Base-by-base conservation (phyloP, 1,140 invertebrate genomes). In the Popillia japonica region DNA sequence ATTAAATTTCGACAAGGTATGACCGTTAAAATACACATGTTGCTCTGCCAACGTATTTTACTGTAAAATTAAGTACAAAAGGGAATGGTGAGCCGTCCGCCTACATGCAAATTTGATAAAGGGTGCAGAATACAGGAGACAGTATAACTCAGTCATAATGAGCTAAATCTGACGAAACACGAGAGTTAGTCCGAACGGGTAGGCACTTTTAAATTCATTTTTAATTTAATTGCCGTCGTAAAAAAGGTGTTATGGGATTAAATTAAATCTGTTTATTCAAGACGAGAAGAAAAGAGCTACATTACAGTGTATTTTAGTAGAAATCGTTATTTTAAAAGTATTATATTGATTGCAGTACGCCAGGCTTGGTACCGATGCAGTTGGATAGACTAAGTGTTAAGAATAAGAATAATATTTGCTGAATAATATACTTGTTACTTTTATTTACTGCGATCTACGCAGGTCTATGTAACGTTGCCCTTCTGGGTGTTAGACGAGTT, bases 61-160 rank as follows among this genome's bases (percentile, higher is more conserved):
- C 27, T 68, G 22, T 14, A 27, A 68, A 68, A 68, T 68, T 68
- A 68, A 68, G 61, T 10, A 22, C 61, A 2, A 34, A 17, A 34
- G 61, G 3, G 61, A 27, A 68, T 27, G 11, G 11, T 11, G 61
- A 68, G 22, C 7, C 61, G 22, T 0, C 61, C 0, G 61, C 20
- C 14, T 68, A 68, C 61, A 68, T 68, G 20, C 22, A 68, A 68
- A 68, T 68, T 68, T 68, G 27, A 68, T 4, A 68, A 23, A 68
- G 61, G 61, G 9, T 34, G 22, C 14, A 34, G 22, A 68, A 68
- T 27, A 68, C 20, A 68, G 27, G 27, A 11, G 11, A 68, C 14
- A 27, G 61, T 22, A 68, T 68, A 68, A 68, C 27, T 68, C 27
- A 34, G 8, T 1, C 14, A 22, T 68, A 68, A 68, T 68, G 61